phyloP scores from a whole-genome alignment of 2,888 invertebrate genomes.

The Pachycephus smyrnensis region DNA sequence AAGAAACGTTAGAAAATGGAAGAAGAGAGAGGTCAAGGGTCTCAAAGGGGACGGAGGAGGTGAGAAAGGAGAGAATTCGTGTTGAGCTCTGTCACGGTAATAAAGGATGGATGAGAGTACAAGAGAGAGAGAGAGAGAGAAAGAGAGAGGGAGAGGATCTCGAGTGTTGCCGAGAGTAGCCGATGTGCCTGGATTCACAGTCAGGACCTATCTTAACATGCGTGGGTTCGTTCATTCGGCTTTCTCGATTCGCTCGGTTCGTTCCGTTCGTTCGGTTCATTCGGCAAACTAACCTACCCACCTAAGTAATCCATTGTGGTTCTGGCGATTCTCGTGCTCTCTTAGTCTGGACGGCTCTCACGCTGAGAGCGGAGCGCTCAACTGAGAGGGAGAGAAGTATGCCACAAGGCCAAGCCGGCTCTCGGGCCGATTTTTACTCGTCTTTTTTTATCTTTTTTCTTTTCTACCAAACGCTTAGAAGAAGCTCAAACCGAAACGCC shows the following conservation, averaged over 20 bases:
- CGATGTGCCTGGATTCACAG: conserved; percentile 36
- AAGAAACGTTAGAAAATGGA: not conserved
- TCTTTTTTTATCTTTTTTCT: conserved; percentile 33
- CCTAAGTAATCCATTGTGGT: conserved; percentile 63
- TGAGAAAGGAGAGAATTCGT: not conserved
- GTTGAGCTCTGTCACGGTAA: not conserved
- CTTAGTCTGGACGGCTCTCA: conserved; percentile 57
- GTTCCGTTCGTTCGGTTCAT: conserved; percentile 38
- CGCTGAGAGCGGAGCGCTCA: conserved; percentile 46
- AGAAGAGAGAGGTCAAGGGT: not conserved
- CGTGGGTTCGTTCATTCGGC: conserved; percentile 43
- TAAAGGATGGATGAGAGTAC: not conserved
- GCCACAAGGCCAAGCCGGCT: conserved; percentile 58
- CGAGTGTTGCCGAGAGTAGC: conserved; percentile 14
- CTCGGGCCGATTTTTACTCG: conserved; percentile 48
- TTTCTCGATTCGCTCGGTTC: conserved; percentile 4
- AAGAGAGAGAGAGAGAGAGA: not conserved
- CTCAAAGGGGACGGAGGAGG: not conserved
- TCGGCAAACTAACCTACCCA: conserved; percentile 64
- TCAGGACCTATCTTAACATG: conserved; percentile 64
- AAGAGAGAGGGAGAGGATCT: not conserved
- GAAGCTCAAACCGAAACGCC: conserved; percentile 1
- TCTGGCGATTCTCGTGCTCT: conserved; percentile 41
- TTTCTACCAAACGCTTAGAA: not conserved
- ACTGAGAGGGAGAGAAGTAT: conserved; percentile 46